Conservation (phyloP, 2,888 invertebrate species). For the Stenurella melanura region DNA sequence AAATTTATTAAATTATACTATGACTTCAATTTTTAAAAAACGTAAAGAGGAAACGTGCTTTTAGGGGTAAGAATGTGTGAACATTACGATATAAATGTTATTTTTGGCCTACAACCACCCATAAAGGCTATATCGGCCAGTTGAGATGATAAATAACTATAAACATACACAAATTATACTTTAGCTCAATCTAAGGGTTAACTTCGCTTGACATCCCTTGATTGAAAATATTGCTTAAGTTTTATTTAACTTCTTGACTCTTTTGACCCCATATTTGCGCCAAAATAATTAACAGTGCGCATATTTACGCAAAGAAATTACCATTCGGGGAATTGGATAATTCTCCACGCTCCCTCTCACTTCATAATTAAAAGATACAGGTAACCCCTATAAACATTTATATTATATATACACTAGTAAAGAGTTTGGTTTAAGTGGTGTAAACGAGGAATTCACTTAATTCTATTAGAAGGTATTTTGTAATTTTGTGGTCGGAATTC, state of each 20-base stretch:
- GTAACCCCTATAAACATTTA: slow-evolving; percentile 7
- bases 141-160: background rate
- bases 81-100: too few relatives aligned
- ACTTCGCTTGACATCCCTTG: background rate
- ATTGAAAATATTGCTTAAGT: background rate
- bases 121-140: too few relatives aligned
- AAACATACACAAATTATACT: background rate
- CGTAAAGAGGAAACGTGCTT: too few relatives aligned
- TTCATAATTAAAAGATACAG: background rate
- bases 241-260: slow-evolving; percentile 2
- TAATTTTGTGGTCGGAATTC: slow-evolving; percentile 20
- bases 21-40: too few relatives aligned
- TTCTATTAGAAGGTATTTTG: slow-evolving; percentile 21
- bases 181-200: background rate
- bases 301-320: background rate
- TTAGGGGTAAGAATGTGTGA: too few relatives aligned
- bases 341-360: background rate
- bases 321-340: background rate
- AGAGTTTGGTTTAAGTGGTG: slow-evolving; percentile 8
- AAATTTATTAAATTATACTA: too few relatives aligned
- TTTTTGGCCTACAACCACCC: too few relatives aligned
- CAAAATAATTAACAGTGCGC: background rate
- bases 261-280: background rate
- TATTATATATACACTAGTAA: slow-evolving; percentile 10
- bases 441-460: slow-evolving; percentile 27